phyloP scores from a whole-genome alignment of 2,113 vertebrate species.

The Eira barbara region DNA sequence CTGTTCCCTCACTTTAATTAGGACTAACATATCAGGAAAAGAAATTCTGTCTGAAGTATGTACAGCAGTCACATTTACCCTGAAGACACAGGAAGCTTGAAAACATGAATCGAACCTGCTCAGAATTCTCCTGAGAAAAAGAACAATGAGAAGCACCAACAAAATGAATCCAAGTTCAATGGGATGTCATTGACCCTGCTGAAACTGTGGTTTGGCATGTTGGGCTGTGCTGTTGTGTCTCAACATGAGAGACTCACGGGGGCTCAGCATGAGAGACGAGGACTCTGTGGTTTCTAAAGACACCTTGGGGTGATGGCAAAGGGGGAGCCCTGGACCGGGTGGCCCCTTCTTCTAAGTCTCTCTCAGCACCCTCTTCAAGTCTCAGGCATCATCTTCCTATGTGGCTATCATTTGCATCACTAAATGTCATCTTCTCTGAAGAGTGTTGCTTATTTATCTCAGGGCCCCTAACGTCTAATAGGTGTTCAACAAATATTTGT shows the following conservation, averaged over 20 bases:
- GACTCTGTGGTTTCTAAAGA: neutral
- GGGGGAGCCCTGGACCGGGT: neutral
- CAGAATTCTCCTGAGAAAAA: neutral
- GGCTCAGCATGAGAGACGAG: neutral
- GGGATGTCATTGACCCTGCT: neutral
- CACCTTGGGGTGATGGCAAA: neutral
- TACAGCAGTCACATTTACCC: neutral
- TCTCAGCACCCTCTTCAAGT: neutral
- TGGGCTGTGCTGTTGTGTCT: neutral
- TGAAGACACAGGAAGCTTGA: neutral
- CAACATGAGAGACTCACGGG: neutral
- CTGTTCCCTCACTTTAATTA: constrained; percentile 66
- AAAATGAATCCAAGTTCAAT: neutral
- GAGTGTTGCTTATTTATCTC: neutral
- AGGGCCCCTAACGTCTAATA: neutral
- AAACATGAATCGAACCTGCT: constrained; percentile 6
- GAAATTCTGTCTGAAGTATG: constrained; percentile 62
- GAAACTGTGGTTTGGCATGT: neutral
- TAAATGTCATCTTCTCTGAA: neutral
- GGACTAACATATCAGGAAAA: constrained; percentile 43
- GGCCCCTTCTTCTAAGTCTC: neutral
- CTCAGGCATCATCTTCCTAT: neutral
- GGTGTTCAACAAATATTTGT: neutral
- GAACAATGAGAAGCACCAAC: neutral
- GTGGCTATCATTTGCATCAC: neutral